Evolutionary conservation across 2,113 vertebrate genomes (phyloP).

Genomic region (Diphyllodes magnificus): DNA sequence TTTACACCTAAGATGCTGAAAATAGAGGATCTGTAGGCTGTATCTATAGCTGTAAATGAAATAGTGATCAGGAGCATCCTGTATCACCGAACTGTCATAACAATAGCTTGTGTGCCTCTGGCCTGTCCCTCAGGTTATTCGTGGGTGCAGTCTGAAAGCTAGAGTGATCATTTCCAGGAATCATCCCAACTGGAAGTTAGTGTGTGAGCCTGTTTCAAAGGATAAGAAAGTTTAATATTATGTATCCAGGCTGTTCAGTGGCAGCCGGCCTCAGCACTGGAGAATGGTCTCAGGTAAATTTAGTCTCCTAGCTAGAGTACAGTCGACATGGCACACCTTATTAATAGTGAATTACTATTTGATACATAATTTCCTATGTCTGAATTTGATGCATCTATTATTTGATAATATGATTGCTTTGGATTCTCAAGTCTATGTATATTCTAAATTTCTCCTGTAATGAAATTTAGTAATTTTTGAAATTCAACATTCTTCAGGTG

Average conservation of each 20-base stretch:
- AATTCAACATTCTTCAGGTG: not conserved
- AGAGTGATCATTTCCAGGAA: not conserved
- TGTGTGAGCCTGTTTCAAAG: not conserved
- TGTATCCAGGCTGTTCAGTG: not conserved
- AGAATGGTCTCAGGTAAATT: not conserved
- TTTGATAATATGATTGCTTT: not conserved
- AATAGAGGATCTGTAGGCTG: not conserved
- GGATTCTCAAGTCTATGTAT: not conserved
- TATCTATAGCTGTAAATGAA: not conserved
- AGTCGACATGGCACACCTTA: accelerated
- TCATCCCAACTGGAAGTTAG: not conserved
- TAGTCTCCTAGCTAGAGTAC: not conserved
- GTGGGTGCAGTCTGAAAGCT: accelerated
- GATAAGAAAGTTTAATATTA: not conserved
- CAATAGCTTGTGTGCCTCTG: not conserved
- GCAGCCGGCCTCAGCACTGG: not conserved
- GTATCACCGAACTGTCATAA: not conserved
- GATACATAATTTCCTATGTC: not conserved
- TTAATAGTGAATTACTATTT: not conserved
- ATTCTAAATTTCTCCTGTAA: not conserved
- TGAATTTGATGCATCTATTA: not conserved
- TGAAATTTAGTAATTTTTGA: not conserved
- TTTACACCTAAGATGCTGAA: not conserved
- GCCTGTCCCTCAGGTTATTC: not conserved
- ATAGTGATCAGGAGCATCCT: not conserved